Evolutionary conservation across 2,113 vertebrate genomes (phyloP), one percentile per base, ranked within the genome.

Genomic region (Corvus cornix): DNA sequence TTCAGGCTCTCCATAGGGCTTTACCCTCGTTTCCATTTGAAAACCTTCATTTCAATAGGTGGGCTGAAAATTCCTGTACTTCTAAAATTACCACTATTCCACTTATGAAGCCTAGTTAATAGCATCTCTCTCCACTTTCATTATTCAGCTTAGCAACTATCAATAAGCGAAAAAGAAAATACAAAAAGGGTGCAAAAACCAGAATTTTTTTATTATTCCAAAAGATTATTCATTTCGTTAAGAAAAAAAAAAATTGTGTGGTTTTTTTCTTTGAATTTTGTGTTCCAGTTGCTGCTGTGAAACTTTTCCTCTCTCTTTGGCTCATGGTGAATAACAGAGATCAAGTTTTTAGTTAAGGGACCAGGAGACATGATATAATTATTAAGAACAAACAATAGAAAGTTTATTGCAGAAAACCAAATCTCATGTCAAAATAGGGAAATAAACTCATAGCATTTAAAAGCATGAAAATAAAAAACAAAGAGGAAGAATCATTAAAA

Each of bases 181-280:
- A 44, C 41, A 60, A 28, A 93, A 91, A 95, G 18, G 18, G 70
- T 84, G 60, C 5, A 92, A 97, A 95, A 96, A 82, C 59, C 52
- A 86, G 37, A 78, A 21, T 79, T 95, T 7, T 96, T 97, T 94
- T 96, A 66, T 92, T 55, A 66, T 8, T 95, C 4, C 21, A 56
- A 20, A 73, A 79, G 55, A 75, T 62, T 41, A 41, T 35, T 48
- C 10, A 43, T 41, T 93, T 76, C 12, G 16, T 31, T 63, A 49
- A 39, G 7, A 4, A 62, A 73, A 79, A 37, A 37, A 69, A 73
- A 44, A 27, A 2, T 28, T 33, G 5, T 26, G 21, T 39, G 39
- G 11, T 10, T 22, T 37, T 28, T 28, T 69, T 53, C 55, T 79
- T 75, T 52, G 43, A 79, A 24, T 30, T 78, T 37, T 23, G 4